Evolutionary conservation across 2,797 vertebrate species (phyloP).

Genomic region (Spinus olivaceus): DNA sequence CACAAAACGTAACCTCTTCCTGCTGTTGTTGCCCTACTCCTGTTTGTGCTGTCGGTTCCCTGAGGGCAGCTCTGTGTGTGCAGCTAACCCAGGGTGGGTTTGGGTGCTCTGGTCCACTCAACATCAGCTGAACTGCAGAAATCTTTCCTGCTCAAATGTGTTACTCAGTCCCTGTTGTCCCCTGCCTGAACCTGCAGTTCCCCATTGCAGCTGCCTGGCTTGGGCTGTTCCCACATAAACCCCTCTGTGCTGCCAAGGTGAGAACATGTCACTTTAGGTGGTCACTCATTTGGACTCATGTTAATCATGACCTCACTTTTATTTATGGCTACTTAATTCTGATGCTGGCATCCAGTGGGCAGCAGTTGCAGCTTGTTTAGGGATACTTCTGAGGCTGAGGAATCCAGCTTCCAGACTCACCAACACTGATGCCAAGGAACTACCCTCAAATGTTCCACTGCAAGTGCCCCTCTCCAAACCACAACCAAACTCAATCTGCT

Average conservation of each 20-base stretch:
- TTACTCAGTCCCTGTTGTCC: not conserved
- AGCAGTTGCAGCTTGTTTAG: not conserved
- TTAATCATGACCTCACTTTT: not conserved
- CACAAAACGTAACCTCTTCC: not conserved
- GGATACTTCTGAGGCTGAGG: not conserved
- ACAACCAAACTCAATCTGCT: not conserved
- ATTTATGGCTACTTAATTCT: not conserved
- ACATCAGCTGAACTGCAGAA: not conserved
- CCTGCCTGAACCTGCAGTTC: not conserved
- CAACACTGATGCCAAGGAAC: not conserved
- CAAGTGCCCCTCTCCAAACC: not conserved
- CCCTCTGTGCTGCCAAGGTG: not conserved
- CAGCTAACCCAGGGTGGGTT: not conserved
- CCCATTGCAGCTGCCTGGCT: not conserved
- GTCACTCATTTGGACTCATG: not conserved
- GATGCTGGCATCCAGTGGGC: not conserved
- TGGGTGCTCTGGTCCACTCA: not conserved
- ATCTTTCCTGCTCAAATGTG: not conserved
- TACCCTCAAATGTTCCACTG: not conserved
- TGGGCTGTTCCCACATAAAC: not conserved
- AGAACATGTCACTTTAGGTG: not conserved
- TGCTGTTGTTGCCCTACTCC: not conserved
- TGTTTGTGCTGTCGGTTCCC: not conserved
- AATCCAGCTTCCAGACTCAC: not conserved
- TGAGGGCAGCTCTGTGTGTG: not conserved